A percentile compares a stretch with the other conserved stretches of the same genome.
These are phyloP conservation scores for Megaleporinus macrocephalus DNA, from an alignment of 2,113 vertebrate genomes.

Conservation along the genomic window DNA sequence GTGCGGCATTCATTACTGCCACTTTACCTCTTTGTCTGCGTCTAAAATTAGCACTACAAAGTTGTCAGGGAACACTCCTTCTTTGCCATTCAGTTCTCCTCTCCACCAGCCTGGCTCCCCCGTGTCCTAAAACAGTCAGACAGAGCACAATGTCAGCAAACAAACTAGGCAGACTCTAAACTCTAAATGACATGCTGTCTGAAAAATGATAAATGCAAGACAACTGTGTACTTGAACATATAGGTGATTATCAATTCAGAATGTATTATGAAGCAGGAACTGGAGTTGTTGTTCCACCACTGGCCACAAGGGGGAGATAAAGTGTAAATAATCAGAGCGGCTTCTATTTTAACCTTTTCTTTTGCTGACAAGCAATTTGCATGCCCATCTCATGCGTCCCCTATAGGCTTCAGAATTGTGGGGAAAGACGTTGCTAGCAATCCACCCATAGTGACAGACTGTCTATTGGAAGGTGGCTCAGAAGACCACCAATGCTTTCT, in stretches of 20 bases:
- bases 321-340: neutral
- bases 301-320: constrained; percentile 8
- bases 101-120: constrained; percentile 94
- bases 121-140: constrained; percentile 81
- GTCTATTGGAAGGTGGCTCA: neutral
- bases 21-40: constrained; percentile 89
- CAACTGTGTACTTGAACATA: neutral
- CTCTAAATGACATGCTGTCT: neutral
- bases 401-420: neutral
- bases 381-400: neutral
- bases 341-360: neutral
- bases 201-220: neutral
- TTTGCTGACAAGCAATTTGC: neutral
- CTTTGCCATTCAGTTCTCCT: constrained; percentile 87
- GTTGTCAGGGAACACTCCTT: constrained; percentile 94
- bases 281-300: neutral
- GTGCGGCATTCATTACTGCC: neutral
- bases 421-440: too few relatives aligned
- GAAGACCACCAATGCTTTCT: neutral
- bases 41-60: constrained; percentile 85
- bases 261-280: neutral
- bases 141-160: neutral
- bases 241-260: neutral
- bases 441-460: too few relatives aligned
- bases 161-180: neutral